Evolutionary conservation across 2,888 invertebrate genomes (phyloP).

Genomic region (Lasioglossum pauxillum): DNA sequence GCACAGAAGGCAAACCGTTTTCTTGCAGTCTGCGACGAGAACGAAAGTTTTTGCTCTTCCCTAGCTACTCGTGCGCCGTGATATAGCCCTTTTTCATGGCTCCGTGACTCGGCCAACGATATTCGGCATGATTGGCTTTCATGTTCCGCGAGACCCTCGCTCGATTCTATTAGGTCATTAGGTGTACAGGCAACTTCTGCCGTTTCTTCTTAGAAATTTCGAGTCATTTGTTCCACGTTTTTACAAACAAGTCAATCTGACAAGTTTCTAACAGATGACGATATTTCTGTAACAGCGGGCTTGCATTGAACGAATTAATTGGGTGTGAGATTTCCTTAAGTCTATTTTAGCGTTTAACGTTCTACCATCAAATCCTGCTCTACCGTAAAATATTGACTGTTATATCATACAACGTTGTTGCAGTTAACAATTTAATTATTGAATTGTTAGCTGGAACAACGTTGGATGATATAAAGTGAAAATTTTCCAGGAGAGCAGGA

Average conservation of each 20-base stretch:
- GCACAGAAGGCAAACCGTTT: constrained; percentile 54
- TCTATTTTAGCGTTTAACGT: too few species aligned
- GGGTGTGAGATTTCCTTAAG: too few species aligned
- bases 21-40: constrained; percentile 42
- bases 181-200: accelerated
- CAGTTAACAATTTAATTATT: too few species aligned
- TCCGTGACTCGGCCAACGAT: constrained; percentile 1
- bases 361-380: too few species aligned
- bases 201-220: not conserved
- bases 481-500: too few species aligned
- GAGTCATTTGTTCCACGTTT: not conserved
- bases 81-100: not conserved
- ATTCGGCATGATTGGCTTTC: not conserved
- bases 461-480: too few species aligned
- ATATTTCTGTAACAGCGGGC: too few species aligned
- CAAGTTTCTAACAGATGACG: too few species aligned
- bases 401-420: too few species aligned
- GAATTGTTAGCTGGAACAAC: too few species aligned
- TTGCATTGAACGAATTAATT: too few species aligned
- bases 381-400: too few species aligned
- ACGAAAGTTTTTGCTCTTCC: constrained; percentile 19
- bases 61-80: not conserved
- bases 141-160: not conserved
- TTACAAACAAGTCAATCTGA: not conserved
- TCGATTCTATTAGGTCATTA: not conserved